Evolutionary conservation across 2,797 vertebrate species (phyloP), one percentile per base, ranked within the genome.

Genomic region (Eidolon dupreanum): DNA sequence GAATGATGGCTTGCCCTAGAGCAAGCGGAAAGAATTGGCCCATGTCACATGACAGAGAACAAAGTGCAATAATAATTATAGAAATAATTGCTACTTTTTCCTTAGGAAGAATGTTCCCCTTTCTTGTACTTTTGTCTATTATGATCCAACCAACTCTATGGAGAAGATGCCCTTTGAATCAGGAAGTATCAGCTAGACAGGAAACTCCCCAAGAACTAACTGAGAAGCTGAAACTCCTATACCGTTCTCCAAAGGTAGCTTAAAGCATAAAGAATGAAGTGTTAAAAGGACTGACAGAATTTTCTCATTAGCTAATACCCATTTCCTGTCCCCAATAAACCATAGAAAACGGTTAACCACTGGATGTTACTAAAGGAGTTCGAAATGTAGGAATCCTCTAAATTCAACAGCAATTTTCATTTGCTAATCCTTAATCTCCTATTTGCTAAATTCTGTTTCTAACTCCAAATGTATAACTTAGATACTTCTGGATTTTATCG

Each of bases 301-400:
- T 90, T 92, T 74, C 10, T 95, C 26, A 74, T 31, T 75, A 78
- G 13, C 8, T 70, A 7, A 86, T 28, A 81, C 13, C 53, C 38
- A 74, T 38, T 33, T 53, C 28, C 16, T 53, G 1, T 28, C 65
- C 20, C 57, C 41, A 82, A 65, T 68, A 53, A 82, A 74, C 53
- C 31, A 73, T 5, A 86, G 61, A 75, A 49, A n/a, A 3, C 28
- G 91, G 8, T 38, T 85, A 55, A 75, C 28, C 10, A 88, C 20
- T 31, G 5, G 11, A 26, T 3, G 73, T 5, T 66, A 90, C 22
- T 12, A 71, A 93, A 20, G 11, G 5, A 26, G 20, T 28, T 88
- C 15, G 31, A 97, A 92, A 75, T 93, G 2, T 31, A 86, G 68
- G 95, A 83, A 78, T 77, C 92, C 41, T 77, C 8, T 19, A 77